Percentiles rank a stretch among this genome's conserved stretches.
Conservation (phyloP, 2,797 vertebrate genomes). For the Tolypeutes matacus region DNA sequence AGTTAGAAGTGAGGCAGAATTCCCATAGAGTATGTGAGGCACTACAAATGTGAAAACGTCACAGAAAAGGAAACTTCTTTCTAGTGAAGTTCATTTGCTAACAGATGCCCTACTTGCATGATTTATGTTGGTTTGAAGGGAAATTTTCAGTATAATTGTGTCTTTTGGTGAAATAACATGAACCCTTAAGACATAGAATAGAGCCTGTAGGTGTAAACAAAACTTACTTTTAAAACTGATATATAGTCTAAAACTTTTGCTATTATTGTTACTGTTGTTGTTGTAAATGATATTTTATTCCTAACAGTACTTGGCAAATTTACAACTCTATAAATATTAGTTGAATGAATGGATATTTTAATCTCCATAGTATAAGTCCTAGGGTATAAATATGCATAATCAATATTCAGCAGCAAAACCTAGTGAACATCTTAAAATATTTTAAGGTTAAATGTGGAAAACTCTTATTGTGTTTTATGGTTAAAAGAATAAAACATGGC, state of each 20-base stretch:
- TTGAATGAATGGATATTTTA: not conserved
- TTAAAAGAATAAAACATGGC: not conserved
- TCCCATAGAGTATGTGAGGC: constrained; percentile 29
- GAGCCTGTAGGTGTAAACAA: not conserved
- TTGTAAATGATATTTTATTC: not conserved
- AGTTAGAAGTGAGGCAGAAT: constrained; percentile 47
- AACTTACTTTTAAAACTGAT: not conserved
- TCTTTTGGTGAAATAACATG: not conserved
- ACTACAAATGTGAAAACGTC: not conserved
- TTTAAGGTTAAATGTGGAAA: not conserved
- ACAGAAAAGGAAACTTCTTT: not conserved
- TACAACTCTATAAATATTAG: not conserved
- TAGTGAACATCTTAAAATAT: not conserved
- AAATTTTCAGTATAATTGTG: not conserved
- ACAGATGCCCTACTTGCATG: not conserved
- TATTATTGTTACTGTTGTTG: not conserved
- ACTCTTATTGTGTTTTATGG: not conserved
- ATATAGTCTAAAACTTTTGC: not conserved
- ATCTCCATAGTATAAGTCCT: not conserved
- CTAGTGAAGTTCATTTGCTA: constrained; percentile 55
- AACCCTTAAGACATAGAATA: not conserved
- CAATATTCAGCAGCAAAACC: not conserved
- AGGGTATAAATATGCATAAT: not conserved
- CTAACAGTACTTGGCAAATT: not conserved
- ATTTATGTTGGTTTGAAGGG: not conserved